These are phyloP conservation scores for Trematocara nigrifrons DNA, from an alignment of 2,113 vertebrate genomes.

Conservation along the genomic window DNA sequence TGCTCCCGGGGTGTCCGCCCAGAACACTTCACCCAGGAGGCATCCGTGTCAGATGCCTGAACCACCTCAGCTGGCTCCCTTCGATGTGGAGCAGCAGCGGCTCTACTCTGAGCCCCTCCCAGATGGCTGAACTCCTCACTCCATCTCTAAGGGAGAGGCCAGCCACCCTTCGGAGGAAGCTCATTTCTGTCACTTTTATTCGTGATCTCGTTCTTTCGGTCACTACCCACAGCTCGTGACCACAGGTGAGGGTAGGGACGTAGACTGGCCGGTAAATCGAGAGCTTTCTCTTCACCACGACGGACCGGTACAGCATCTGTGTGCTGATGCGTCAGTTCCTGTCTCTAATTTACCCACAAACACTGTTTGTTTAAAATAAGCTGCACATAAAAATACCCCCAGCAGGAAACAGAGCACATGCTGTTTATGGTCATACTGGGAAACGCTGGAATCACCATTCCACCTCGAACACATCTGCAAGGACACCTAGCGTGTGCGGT, in stretches of 20 bases:
- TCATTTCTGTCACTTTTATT: rapidly evolving
- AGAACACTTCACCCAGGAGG: not conserved
- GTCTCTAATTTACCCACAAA: not conserved
- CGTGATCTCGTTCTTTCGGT: not conserved
- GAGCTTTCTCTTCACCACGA: not conserved
- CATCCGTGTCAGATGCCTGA: not conserved
- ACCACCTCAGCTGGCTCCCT: rapidly evolving
- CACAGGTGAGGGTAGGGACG: rapidly evolving
- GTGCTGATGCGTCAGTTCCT: not conserved
- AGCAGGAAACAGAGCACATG: rapidly evolving
- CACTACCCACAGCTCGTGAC: not conserved
- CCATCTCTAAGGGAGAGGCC: rapidly evolving
- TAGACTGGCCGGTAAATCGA: rapidly evolving
- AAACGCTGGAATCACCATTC: not conserved
- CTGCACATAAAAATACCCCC: not conserved
- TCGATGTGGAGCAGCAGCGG: rapidly evolving
- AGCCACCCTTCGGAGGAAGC: rapidly evolving
- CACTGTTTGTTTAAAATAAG: not conserved
- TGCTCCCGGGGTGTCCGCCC: too few species aligned
- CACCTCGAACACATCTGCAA: not conserved
- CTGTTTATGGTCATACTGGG: not conserved
- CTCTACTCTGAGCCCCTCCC: not conserved
- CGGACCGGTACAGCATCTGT: rapidly evolving
- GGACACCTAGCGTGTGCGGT: not conserved
- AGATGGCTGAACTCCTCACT: rapidly evolving